Evolutionary conservation across 2,113 vertebrate species (phyloP).

Genomic region (Scalopus aquaticus): DNA sequence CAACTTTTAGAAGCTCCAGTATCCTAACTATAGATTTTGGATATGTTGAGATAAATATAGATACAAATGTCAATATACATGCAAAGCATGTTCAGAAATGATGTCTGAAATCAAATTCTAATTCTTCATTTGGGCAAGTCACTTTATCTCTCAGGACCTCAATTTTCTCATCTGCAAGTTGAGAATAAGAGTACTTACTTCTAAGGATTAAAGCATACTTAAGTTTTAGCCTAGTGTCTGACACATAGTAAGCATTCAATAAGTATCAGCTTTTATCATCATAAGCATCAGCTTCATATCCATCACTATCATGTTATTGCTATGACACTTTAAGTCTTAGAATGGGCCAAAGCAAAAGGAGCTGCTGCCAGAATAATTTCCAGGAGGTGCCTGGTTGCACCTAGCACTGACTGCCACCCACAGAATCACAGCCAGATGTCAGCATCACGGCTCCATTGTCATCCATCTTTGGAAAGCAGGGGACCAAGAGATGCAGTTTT

Average conservation of each 20-base stretch:
- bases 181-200: neutral
- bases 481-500: neutral
- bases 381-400: conserved; percentile 53
- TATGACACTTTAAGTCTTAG: neutral
- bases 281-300: neutral
- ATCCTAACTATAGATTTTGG: neutral
- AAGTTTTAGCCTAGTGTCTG: neutral
- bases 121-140: neutral
- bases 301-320: neutral
- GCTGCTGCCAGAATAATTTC: neutral
- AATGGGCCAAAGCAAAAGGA: neutral
- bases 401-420: conserved; percentile 65
- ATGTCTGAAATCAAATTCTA: neutral
- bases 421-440: conserved; percentile 57
- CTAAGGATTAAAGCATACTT: neutral
- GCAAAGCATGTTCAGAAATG: neutral
- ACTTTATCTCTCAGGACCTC: neutral
- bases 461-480: neutral
- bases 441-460: conserved; percentile 63
- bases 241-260: neutral
- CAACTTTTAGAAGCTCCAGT: neutral
- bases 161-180: neutral
- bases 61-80: too few relatives aligned
- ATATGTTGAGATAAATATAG: neutral
- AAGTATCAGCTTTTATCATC: neutral